Conservation (phyloP, 2,113 vertebrate genomes). For the Motacilla tschutschensis region DNA sequence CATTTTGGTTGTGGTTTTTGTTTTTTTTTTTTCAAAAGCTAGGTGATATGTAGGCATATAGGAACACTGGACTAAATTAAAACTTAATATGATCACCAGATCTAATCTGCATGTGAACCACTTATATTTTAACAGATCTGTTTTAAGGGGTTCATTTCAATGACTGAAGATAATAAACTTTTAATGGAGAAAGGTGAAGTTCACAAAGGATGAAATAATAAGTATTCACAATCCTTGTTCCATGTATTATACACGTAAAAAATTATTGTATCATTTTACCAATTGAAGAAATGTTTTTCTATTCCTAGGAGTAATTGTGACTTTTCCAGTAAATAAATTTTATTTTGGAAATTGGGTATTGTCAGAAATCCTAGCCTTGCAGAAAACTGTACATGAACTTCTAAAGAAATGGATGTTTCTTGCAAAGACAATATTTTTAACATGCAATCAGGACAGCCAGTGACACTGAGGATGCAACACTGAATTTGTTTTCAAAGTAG, state of each 20-base stretch:
- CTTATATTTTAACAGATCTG: neutral
- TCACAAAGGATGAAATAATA: neutral
- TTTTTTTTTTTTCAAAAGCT: neutral
- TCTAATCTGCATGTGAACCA: neutral
- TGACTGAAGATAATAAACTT: neutral
- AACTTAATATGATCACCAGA: neutral
- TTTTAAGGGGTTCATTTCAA: neutral
- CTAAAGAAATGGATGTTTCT: neutral
- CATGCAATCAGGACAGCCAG: accelerated
- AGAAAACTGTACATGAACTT: neutral
- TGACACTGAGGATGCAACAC: neutral
- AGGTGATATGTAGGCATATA: neutral
- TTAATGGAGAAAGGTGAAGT: neutral
- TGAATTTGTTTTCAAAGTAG: neutral
- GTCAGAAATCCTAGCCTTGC: neutral
- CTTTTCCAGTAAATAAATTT: neutral
- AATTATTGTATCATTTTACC: neutral
- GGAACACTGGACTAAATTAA: neutral
- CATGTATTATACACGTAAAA: neutral
- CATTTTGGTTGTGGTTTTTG: neutral
- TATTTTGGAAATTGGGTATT: neutral
- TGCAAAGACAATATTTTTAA: neutral
- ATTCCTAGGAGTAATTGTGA: neutral
- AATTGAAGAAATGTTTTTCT: neutral
- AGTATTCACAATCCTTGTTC: neutral